Conservation (phyloP, 1,140 invertebrate genomes). For the silkworm (Bombyx mori) region DNA sequence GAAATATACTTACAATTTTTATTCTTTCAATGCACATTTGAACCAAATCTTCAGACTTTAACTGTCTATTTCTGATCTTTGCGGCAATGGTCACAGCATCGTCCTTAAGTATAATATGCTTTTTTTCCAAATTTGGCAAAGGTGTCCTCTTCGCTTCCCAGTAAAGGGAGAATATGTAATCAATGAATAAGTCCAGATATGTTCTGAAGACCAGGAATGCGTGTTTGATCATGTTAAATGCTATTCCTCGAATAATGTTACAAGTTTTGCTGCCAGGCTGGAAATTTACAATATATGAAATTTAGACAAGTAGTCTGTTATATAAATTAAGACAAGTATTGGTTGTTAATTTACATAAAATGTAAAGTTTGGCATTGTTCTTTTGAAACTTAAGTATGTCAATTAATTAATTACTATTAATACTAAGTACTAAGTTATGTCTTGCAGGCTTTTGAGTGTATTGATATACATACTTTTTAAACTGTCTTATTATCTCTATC, state of each 20-base stretch:
- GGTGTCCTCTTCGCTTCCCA: conserved; percentile 69
- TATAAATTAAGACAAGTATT: neutral
- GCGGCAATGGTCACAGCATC: conserved; percentile 77
- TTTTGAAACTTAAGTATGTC: too few species aligned
- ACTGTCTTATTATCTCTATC: too few species aligned
- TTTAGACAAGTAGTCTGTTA: neutral
- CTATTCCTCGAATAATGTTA: conserved; percentile 46
- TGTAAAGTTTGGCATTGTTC: neutral
- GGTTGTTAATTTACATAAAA: neutral
- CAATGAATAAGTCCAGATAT: conserved; percentile 42
- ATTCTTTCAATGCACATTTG: conserved; percentile 84
- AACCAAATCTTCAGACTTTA: conserved; percentile 81
- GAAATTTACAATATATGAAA: conserved; percentile 10
- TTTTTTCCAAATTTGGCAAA: conserved; percentile 71
- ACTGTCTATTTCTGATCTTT: conserved; percentile 76
- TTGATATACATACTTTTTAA: too few species aligned
- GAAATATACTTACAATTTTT: conserved; percentile 72
- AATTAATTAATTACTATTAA: too few species aligned
- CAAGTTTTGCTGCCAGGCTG: conserved; percentile 37
- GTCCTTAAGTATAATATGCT: conserved; percentile 74
- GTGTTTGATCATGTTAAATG: conserved; percentile 36
- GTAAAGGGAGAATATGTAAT: conserved; percentile 59
- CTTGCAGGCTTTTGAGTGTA: too few species aligned
- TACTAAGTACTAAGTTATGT: too few species aligned
- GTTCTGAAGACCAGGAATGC: conserved; percentile 34